Conservation (phyloP, 2,888 invertebrate genomes). For the Euplexia lucipara region DNA sequence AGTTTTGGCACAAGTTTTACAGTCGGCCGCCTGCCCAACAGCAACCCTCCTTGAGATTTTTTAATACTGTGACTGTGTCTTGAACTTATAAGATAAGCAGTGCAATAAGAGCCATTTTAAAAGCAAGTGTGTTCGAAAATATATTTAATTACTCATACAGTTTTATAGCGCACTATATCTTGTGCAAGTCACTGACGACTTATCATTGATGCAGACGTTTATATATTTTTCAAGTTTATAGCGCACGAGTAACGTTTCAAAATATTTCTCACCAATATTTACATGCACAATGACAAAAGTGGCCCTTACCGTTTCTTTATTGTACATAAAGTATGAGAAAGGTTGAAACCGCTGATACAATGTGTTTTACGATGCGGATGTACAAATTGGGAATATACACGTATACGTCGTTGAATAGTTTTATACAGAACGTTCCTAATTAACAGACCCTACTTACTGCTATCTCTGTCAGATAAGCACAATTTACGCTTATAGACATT, state of each 20-base stretch:
- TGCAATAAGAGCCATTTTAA: too few species aligned
- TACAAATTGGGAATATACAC: constrained; percentile 50
- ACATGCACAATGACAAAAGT: constrained; percentile 35
- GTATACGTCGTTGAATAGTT: constrained; percentile 40
- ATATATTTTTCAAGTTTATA: constrained; percentile 20
- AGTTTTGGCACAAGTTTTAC: too few species aligned
- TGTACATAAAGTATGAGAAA: constrained; percentile 49
- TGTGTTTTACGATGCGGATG: constrained; percentile 55
- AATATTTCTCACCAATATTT: constrained; percentile 39
- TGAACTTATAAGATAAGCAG: too few species aligned
- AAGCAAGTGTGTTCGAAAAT: neutral
- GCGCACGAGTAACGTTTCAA: constrained; percentile 12
- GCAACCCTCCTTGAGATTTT: too few species aligned
- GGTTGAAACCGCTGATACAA: constrained; percentile 47
- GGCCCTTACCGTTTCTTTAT: constrained; percentile 38
- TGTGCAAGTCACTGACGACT: constrained; percentile 9
- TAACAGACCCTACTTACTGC: constrained; percentile 44
- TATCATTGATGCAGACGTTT: constrained; percentile 17
- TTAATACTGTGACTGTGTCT: too few species aligned
- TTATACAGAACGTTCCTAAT: constrained; percentile 51
- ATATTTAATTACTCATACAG: constrained; percentile 8
- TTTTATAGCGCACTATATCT: constrained; percentile 35
- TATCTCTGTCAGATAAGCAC: constrained; percentile 49
- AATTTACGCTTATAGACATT: constrained; percentile 41
- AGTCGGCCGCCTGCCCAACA: too few species aligned